These are phyloP conservation scores for Rhaphigaster nebulosa DNA, from an alignment of 2,888 invertebrate species.

Conservation along the genomic window DNA sequence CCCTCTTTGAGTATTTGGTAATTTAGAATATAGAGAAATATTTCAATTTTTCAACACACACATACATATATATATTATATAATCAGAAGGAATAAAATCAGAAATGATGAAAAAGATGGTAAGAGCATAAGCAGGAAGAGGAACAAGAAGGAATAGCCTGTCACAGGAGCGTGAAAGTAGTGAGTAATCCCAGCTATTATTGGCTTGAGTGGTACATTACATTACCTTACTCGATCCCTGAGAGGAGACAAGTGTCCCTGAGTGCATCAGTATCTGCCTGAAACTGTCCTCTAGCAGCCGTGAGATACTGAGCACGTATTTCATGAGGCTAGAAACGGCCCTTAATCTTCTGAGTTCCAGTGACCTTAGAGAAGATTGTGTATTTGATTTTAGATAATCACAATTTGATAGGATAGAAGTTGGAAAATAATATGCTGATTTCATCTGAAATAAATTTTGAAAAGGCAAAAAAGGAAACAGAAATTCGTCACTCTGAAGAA, in stretches of 20 bases:
- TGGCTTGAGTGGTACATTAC: background rate
- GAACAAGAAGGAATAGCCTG: background rate
- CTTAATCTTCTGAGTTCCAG: background rate
- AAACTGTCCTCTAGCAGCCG: background rate
- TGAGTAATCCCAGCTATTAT: background rate
- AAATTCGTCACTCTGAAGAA: too few relatives aligned
- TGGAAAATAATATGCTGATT: background rate
- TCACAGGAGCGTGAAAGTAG: too few relatives aligned
- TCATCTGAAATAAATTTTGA: too few relatives aligned
- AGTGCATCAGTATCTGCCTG: background rate
- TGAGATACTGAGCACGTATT: background rate
- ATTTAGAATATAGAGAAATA: too few relatives aligned
- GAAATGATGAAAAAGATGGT: too few relatives aligned
- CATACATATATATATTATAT: too few relatives aligned
- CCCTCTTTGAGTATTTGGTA: too few relatives aligned
- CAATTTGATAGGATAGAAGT: background rate
- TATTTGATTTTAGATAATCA: background rate
- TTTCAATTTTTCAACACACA: too few relatives aligned
- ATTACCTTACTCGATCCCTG: background rate
- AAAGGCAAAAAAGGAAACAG: too few relatives aligned
- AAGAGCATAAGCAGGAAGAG: background rate
- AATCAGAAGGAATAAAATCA: too few relatives aligned
- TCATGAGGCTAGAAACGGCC: background rate
- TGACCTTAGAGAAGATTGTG: background rate
- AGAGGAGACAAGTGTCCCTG: background rate